Evolutionary conservation across 1,140 invertebrate species (phyloP), one percentile per base, ranked within the genome.

Genomic region (Ericerus pela): DNA sequence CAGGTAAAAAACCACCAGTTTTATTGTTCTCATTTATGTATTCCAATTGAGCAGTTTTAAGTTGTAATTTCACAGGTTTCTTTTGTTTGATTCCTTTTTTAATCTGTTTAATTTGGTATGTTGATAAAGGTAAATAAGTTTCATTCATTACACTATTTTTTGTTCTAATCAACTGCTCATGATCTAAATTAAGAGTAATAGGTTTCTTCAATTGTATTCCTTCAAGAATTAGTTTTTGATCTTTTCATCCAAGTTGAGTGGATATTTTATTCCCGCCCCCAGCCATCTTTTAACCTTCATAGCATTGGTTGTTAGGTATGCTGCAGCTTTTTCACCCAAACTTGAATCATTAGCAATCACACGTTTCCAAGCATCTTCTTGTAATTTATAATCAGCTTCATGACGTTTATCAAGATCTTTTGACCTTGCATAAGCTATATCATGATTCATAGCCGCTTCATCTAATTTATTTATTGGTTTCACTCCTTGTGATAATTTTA

Each of bases 391-490:
- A n/a, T n/a, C n/a, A n/a, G n/a, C n/a, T n/a, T n/a, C n/a, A n/a
- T n/a, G n/a, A n/a, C n/a, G n/a, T n/a, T n/a, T n/a, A n/a, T n/a
- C n/a, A n/a, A n/a, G n/a, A 69, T 64, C 62, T 38, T 64, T 65
- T 53, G 60, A 61, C 57, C 70, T 58, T 0, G 61, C 61, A 62
- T 73, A 73, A 6, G 63, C 62, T 51, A 74, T 71, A 64, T 73
- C 68, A 58, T 74, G 73, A 16, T 66, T 47, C 60, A 67, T 70
- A 55, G 70, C 72, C 14, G 67, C 62, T 52, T 61, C 30, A 61
- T 74, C 71, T 26, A 74, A 62, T 30, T 51, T 57, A 64, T 74
- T 74, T 20, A 73, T 65, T 28, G 68, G 66, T 30, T 33, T 29
- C 59, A 68, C 62, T 22, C 51, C 57, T 38, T 26, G 16, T 2